These are phyloP conservation scores for Entelurus aequoreus DNA, from an alignment of 2,113 vertebrate species.

Conservation along the genomic window DNA sequence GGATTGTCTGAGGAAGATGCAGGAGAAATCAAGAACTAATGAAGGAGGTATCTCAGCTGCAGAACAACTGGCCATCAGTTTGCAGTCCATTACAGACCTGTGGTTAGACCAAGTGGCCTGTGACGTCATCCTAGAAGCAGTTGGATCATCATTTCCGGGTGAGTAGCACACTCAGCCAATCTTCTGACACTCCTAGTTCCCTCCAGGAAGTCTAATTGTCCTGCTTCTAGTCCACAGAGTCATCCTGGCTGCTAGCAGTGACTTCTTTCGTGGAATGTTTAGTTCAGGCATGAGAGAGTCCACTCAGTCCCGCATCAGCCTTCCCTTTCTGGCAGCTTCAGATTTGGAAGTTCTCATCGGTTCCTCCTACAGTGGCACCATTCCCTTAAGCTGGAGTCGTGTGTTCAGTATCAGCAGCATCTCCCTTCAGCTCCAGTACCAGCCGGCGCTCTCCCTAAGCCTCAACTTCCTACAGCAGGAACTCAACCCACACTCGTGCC, in stretches of 20 bases:
- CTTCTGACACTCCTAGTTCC: background rate
- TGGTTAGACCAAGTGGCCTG: conserved; percentile 73
- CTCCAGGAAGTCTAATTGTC: background rate
- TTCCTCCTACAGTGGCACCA: conserved; percentile 76
- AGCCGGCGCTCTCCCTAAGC: conserved; percentile 78
- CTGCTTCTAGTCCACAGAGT: conserved; percentile 78
- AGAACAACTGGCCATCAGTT: conserved; percentile 67
- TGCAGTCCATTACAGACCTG: conserved; percentile 68
- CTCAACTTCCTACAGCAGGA: conserved; percentile 72
- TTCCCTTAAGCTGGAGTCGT: conserved; percentile 72
- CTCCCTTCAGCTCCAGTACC: conserved; percentile 81
- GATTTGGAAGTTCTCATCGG: conserved; percentile 77
- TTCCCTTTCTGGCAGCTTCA: conserved; percentile 64
- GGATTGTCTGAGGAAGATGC: conserved; percentile 49
- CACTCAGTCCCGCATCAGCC: conserved; percentile 52
- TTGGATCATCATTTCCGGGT: conserved; percentile 67
- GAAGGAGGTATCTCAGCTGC: conserved; percentile 40
- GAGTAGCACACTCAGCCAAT: conserved; percentile 24
- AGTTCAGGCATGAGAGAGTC: conserved; percentile 84
- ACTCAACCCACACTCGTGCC: conserved; percentile 73
- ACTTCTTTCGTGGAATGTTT: conserved; percentile 88
- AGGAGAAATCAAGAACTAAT: conserved; percentile 4
- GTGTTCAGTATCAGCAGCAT: conserved; percentile 77
- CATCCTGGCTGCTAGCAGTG: conserved; percentile 81
- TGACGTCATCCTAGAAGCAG: conserved; percentile 75